Percentiles rank a stretch among this genome's conserved stretches.
These are phyloP conservation scores for Oophaga pumilio DNA, from an alignment of 2,113 vertebrate species.

Conservation along the genomic window DNA sequence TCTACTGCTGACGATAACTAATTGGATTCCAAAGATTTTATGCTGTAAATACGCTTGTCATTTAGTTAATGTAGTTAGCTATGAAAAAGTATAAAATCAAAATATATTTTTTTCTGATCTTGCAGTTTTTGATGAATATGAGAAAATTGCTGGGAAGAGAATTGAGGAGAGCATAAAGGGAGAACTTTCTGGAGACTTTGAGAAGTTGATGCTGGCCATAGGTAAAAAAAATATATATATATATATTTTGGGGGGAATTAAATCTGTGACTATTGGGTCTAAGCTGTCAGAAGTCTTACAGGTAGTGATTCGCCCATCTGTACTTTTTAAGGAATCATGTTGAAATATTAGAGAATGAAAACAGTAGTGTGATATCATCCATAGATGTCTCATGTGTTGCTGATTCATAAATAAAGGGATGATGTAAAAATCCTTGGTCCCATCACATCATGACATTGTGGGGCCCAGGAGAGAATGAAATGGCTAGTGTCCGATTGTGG, in stretches of 20 bases:
- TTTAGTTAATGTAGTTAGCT: not conserved
- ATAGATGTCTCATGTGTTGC: too few relatives aligned
- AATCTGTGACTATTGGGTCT: not conserved
- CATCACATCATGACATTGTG: too few relatives aligned
- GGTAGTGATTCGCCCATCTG: too few relatives aligned
- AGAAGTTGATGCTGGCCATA: slow-evolving; percentile 93
- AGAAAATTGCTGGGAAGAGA: slow-evolving; percentile 83
- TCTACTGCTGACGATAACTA: too few relatives aligned
- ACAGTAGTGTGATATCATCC: not conserved
- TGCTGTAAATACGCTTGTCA: not conserved
- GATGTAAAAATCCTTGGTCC: not conserved
- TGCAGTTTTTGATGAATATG: slow-evolving; percentile 91
- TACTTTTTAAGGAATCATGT: not conserved
- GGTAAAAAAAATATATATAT: slow-evolving; percentile 72
- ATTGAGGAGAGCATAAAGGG: slow-evolving; percentile 91
- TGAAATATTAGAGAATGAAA: not conserved
- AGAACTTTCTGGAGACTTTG: slow-evolving; percentile 94
- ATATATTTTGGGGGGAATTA: not conserved
- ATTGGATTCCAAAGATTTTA: not conserved
- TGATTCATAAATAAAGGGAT: not conserved
- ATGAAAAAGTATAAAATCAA: not conserved
- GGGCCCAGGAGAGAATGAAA: too few relatives aligned
- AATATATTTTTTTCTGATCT: not conserved
- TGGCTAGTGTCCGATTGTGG: too few relatives aligned
- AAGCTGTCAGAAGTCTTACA: not conserved